These are phyloP conservation scores for Cryptops parisi DNA, from an alignment of 2,888 invertebrate genomes.

Conservation along the genomic window DNA sequence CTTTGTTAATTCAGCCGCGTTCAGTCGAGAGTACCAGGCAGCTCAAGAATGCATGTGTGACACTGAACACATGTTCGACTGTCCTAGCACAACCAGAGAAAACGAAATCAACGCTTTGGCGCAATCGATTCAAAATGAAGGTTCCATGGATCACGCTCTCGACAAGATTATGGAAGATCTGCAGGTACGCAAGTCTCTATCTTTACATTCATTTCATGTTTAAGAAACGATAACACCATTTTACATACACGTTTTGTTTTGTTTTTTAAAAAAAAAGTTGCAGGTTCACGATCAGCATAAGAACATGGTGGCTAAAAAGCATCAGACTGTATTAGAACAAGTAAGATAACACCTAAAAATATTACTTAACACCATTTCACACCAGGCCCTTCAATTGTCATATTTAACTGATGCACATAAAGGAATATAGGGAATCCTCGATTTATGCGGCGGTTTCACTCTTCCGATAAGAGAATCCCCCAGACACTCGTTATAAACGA, in stretches of 20 bases:
- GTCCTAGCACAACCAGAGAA: conserved; percentile 35
- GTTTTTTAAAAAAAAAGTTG: background rate
- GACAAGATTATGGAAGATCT: conserved; percentile 48
- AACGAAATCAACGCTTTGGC: conserved; percentile 27
- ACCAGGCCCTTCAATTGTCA: too few species aligned
- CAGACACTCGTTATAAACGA: too few species aligned
- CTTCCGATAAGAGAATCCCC: too few species aligned
- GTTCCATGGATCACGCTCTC: conserved; percentile 36
- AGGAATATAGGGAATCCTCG: too few species aligned
- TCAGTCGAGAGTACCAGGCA: conserved; percentile 82
- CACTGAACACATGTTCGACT: conserved; percentile 92
- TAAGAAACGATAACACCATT: too few species aligned
- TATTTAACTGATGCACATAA: too few species aligned
- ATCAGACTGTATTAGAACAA: too few species aligned
- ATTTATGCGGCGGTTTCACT: too few species aligned
- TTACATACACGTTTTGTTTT: background rate
- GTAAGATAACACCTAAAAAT: too few species aligned
- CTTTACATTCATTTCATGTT: conserved; percentile 12
- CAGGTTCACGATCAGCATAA: conserved; percentile 41
- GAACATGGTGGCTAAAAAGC: conserved; percentile 61
- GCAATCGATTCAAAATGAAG: conserved; percentile 28
- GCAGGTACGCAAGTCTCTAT: conserved; percentile 32
- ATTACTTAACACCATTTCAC: too few species aligned
- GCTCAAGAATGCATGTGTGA: conserved; percentile 96
- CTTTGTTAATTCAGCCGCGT: conserved; percentile 90